These are phyloP conservation scores for Psittacara wagleri DNA, from an alignment of 2,113 vertebrate species.

Conservation along the genomic window DNA sequence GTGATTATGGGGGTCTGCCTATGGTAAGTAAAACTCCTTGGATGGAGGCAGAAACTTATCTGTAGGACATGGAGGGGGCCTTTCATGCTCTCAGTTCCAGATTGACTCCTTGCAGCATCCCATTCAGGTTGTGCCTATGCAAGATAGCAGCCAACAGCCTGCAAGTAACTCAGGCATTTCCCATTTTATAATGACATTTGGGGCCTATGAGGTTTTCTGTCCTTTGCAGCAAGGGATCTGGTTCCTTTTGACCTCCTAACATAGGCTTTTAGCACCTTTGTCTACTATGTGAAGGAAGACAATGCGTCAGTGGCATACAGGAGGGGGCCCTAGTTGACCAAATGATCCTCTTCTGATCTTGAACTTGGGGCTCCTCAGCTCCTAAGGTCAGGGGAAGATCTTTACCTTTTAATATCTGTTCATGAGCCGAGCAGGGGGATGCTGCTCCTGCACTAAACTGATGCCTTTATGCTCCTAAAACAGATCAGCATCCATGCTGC, in stretches of 20 bases:
- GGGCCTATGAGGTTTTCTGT: neutral
- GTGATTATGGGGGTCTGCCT: neutral
- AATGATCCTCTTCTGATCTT: neutral
- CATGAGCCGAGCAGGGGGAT: neutral
- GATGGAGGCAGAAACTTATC: neutral
- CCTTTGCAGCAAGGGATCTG: neutral
- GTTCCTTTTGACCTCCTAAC: neutral
- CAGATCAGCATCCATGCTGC: neutral
- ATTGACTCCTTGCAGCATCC: neutral
- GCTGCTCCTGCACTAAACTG: neutral
- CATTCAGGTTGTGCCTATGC: neutral
- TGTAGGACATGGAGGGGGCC: neutral
- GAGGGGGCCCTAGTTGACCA: neutral
- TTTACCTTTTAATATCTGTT: neutral
- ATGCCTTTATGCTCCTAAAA: neutral
- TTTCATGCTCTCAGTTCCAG: neutral
- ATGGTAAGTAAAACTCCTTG: neutral
- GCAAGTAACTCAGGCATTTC: neutral
- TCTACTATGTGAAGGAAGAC: neutral
- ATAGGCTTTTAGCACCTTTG: neutral
- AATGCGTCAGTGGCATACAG: rapidly evolving
- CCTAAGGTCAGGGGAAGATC: neutral
- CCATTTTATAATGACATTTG: neutral
- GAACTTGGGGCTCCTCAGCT: neutral
- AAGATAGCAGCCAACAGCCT: neutral